Evolutionary conservation across 2,113 vertebrate genomes (phyloP).

Genomic region (Falcunculus frontatus): DNA sequence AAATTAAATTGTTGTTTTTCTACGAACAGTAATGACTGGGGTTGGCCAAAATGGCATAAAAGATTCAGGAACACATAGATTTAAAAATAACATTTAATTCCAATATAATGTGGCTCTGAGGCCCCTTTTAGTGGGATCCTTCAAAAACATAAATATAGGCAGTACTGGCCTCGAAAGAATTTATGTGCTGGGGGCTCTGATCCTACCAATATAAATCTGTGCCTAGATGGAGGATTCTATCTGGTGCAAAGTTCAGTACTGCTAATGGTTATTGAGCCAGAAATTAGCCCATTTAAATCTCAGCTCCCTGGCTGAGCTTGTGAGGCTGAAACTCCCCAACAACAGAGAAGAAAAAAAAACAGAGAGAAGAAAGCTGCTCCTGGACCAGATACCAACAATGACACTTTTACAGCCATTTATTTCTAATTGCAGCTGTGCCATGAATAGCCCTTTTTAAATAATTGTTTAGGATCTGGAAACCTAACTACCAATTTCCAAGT

Average conservation of each 20-base stretch:
- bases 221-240: not conserved
- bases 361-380: not conserved
- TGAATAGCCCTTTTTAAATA: not conserved
- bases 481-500: not conserved
- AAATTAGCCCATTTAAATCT: not conserved
- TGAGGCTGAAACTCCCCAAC: not conserved
- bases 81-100: slow-evolving; percentile 26
- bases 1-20: not conserved
- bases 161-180: not conserved
- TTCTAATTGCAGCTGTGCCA: not conserved
- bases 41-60: not conserved
- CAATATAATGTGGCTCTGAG: not conserved
- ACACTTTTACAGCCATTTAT: slow-evolving; percentile 1
- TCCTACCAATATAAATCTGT: not conserved
- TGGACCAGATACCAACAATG: not conserved
- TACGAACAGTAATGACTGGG: not conserved
- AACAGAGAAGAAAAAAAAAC: not conserved
- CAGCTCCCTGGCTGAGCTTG: not conserved
- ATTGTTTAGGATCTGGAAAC: not conserved
- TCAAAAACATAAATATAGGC: not conserved
- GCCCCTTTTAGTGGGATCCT: not conserved
- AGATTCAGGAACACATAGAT: not conserved
- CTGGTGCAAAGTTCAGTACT: not conserved
- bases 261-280: slow-evolving; percentile 4
- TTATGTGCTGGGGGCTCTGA: not conserved